Evolutionary conservation across 2,113 vertebrate species (phyloP), one percentile per base, ranked within the genome.

Genomic region (Dendrocopos noguchii): DNA sequence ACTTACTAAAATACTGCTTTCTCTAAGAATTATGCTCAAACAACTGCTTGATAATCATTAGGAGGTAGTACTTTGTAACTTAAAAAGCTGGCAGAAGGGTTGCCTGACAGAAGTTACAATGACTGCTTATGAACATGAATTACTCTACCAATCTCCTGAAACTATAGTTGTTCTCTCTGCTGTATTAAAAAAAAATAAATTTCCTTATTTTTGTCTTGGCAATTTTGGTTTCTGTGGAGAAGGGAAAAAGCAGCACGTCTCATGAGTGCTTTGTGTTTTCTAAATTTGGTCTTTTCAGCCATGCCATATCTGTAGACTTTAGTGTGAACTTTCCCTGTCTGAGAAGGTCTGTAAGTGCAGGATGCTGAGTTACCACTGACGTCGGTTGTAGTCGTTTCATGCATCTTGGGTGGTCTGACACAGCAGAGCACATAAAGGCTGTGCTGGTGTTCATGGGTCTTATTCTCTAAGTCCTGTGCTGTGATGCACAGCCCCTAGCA

Each of bases 401-500:
- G n/a, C 59, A 72, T 36, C 42, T 65, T 5, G 0, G 44, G 21
- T 42, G 25, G 39, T 7, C 5, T 12, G 55, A 0, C 6, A 0
- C 10, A 64, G 83, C 53, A 53, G 33, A 44, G 66, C 6, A 1
- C 3, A 0, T 4, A 0, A 52, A 4, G 15, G 47, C 47, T 75
- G 19, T 10, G 1, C 31, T 52, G 65, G 6, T 21, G 7, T 68
- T 16, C n/a, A 21, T 6, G 9, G 46, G 24, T 44, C 2, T 0
- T 1, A 27, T n/a, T 28, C 1, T 16, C 18, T 29, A 9, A 53
- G 15, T n/a, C 21, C 63, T 20, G 22, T 50, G 44, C 28, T 7
- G 0, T 24, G n/a, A 20, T 18, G 59, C 17, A 0, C 55, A 81
- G 81, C 53, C 25, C 28, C 0, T 0, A 60, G 33, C 8, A 5